Evolutionary conservation across 37 sponge, comb jelly and placozoan genomes (phyloP), one percentile per base, ranked within the genome.

Genomic region (Lycopodina hypogea): DNA sequence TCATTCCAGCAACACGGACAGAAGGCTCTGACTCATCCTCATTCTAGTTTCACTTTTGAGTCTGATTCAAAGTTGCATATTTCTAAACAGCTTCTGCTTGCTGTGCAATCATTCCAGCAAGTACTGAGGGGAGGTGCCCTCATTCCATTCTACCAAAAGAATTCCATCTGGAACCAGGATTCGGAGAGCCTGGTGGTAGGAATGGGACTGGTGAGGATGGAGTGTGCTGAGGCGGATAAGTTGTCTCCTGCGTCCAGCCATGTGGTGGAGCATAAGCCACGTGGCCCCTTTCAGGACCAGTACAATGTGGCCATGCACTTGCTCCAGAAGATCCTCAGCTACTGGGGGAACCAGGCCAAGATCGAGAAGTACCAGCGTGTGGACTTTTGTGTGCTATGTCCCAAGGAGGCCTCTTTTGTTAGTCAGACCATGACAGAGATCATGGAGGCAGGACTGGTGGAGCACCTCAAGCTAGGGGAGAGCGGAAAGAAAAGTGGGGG

Each of bases 331-430:
- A 65, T 78, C 48, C 56, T 80, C 33, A 56, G 45, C 26, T 30
- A 48, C 23, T 41, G 56, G 32, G 59, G 68, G 19, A 36, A 52
- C 37, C 58, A 56, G 35, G 39, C 55, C 15, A 72, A 81, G 67
- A 61, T 87, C 23, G 82, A 87, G 14, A 57, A 81, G 32, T 87
- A 66, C 56, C 28, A 77, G n/a, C 48, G 42, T 0, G 56, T 88
- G 12, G 88, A 88, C 34, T 88, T 88, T 51, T 8, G 72, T 7
- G 83, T 88, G 17, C 73, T 88, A 32, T 81, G 87, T 56, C 87
- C 81, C 29, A 53, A 58, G 0, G 82, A 75, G 37, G 81, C 60
- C 29, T 34, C 24, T 40, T 79, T 81, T 28, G 59, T 69, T 45
- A 40, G 45, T 14, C 75, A 75, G 60, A 61, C 81, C 28, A 23